These are phyloP conservation scores for Xylophagus ater DNA, from an alignment of 2,888 invertebrate genomes.

Conservation along the genomic window DNA sequence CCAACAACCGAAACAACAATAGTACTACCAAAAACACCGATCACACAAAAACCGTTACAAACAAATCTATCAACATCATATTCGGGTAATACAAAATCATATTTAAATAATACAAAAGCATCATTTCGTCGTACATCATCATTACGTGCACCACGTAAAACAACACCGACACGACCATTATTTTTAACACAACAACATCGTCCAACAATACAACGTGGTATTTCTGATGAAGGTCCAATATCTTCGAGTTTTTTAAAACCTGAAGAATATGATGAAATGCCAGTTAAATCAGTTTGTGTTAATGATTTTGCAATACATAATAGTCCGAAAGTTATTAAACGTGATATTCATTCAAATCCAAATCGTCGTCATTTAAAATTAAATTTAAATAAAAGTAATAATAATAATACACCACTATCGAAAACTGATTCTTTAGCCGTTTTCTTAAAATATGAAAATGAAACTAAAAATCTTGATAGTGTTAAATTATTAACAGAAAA, in stretches of 20 bases:
- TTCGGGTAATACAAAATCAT: constrained; percentile 23
- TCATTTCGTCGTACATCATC: constrained; percentile 37
- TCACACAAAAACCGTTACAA: constrained; percentile 21
- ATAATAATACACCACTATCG: constrained; percentile 17
- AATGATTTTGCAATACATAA: constrained; percentile 32
- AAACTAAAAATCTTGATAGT: constrained; percentile 16
- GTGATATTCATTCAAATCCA: constrained; percentile 23
- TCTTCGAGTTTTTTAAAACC: constrained; percentile 37
- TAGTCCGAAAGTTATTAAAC: constrained; percentile 32
- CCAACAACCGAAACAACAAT: too few relatives aligned
- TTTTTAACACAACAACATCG: constrained; percentile 17
- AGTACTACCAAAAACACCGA: constrained; percentile 17
- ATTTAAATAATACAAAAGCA: constrained; percentile 21
- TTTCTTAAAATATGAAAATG: constrained; percentile 37
- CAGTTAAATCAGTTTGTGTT: constrained; percentile 35
- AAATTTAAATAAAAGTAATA: constrained; percentile 11
- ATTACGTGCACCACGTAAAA: constrained; percentile 32
- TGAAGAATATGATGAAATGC: constrained; percentile 39
- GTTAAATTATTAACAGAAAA: constrained; percentile 21
- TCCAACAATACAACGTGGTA: constrained; percentile 37
- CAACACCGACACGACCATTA: constrained; percentile 27
- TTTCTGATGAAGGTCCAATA: constrained; percentile 39
- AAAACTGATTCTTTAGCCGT: constrained; percentile 38
- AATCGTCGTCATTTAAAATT: constrained; percentile 19
- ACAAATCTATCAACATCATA: constrained; percentile 21